These are phyloP conservation scores for Carterocephalus palaemon DNA, from an alignment of 2,888 invertebrate genomes.

Conservation along the genomic window DNA sequence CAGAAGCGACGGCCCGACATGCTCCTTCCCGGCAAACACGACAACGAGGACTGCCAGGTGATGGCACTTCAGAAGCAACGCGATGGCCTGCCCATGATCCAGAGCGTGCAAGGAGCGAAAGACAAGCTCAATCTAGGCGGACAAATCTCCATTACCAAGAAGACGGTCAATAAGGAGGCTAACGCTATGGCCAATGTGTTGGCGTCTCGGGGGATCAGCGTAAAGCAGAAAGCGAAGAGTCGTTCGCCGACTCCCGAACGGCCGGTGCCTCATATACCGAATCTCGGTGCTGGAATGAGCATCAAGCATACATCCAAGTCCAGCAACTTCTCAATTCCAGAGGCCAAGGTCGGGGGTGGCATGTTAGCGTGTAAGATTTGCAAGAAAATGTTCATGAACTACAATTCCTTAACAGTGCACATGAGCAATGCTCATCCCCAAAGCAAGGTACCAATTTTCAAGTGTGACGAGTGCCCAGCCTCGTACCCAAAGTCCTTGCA, in stretches of 20 bases:
- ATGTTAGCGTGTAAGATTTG: slow-evolving; percentile 67
- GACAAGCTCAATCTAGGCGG: slow-evolving; percentile 84
- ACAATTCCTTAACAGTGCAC: slow-evolving; percentile 57
- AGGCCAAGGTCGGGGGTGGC: slow-evolving; percentile 63
- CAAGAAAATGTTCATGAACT: slow-evolving; percentile 68
- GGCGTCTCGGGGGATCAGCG: slow-evolving; percentile 87
- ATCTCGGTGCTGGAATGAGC: slow-evolving; percentile 71
- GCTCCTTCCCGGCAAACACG: slow-evolving; percentile 83
- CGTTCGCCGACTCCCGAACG: slow-evolving; percentile 67
- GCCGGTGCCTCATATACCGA: slow-evolving; percentile 66
- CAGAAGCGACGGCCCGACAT: slow-evolving; percentile 80
- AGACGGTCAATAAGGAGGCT: slow-evolving; percentile 82
- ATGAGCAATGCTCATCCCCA: slow-evolving; percentile 65
- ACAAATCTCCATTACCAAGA: slow-evolving; percentile 84
- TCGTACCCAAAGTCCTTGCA: slow-evolving; percentile 85
- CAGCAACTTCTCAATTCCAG: slow-evolving; percentile 65
- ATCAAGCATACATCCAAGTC: slow-evolving; percentile 75
- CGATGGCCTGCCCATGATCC: slow-evolving; percentile 85
- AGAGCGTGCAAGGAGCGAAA: slow-evolving; percentile 84
- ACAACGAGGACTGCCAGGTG: slow-evolving; percentile 86
- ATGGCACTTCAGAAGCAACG: slow-evolving; percentile 86
- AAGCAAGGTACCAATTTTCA: slow-evolving; percentile 64
- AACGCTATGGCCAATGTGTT: slow-evolving; percentile 87
- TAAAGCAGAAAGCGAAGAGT: slow-evolving; percentile 82
- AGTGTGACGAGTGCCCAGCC: slow-evolving; percentile 85